A percentile compares a stretch with the other conserved stretches of the same genome.
Conservation (phyloP, 2,888 invertebrate species). For the Drosophila ustulata region DNA sequence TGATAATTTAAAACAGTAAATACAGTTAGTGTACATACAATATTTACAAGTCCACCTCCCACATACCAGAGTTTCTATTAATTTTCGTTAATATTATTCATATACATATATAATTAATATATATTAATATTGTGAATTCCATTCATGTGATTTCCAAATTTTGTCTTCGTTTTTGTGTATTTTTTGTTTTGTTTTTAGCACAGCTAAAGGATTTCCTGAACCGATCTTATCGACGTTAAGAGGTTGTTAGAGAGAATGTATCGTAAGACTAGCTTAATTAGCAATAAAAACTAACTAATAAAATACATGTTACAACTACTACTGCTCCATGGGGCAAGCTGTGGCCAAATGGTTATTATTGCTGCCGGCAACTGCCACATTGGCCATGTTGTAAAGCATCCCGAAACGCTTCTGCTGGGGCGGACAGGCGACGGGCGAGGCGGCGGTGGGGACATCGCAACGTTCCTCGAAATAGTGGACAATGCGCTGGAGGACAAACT, state of each 20-base stretch:
- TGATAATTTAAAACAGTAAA: constrained; percentile 42
- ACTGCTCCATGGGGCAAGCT: constrained; percentile 82
- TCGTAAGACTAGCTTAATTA: constrained; percentile 23
- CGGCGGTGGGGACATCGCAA: constrained; percentile 65
- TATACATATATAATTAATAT: too few relatives aligned
- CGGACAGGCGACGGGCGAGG: constrained; percentile 62
- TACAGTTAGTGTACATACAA: constrained; percentile 45
- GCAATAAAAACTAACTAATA: constrained; percentile 19
- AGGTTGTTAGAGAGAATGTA: constrained; percentile 7
- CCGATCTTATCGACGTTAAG: constrained; percentile 29
- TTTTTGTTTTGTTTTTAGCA: constrained; percentile 54
- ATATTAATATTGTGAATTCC: constrained; percentile 46
- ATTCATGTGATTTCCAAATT: constrained; percentile 49
- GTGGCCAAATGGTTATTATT: constrained; percentile 62
- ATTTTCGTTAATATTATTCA: constrained; percentile 4
- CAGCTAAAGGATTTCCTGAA: constrained; percentile 78
- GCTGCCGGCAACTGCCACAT: constrained; percentile 7
- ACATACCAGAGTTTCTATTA: constrained; percentile 2
- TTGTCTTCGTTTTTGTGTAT: neutral
- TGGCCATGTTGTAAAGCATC: constrained; percentile 57
- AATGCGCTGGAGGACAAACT: constrained; percentile 81
- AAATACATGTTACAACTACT: constrained; percentile 49
- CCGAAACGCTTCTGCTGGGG: constrained; percentile 78
- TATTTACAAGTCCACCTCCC: constrained; percentile 58
- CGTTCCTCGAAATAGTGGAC: constrained; percentile 81